Base-by-base conservation (phyloP, 2,113 vertebrate species). In the Alethe castanea region DNA sequence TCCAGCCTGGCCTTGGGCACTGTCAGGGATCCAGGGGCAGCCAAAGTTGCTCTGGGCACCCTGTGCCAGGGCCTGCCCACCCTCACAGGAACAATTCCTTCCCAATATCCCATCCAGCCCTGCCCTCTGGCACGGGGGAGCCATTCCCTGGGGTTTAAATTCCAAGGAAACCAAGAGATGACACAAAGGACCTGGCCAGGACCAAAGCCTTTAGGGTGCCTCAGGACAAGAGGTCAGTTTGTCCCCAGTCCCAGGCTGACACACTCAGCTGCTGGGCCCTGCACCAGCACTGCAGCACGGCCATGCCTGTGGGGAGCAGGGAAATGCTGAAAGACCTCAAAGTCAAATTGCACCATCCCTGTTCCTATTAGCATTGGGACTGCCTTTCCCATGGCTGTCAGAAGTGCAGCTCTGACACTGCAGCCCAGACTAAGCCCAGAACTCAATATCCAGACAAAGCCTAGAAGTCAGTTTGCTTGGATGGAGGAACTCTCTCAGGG, bases 281-380 rank as follows among this genome's bases (percentile, higher is more conserved):
- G 40, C 36, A 3, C 1, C 77, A 57, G 56, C 73, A 5, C 64
- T 2, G 28, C 59, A n/a, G 9, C 1, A 15, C 0, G 0, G 12
- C 45, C 14, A 0, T 3, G 31, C 31, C 53, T 22, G 42, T 0
- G 12, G 53, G 73, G 74, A 77, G 56, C 56, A 78, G 35, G 44
- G 62, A 36, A 77, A 54, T 11, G 36, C 50, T 81, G 36, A 7
- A 38, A 48, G 40, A n/a, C 33, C 29, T 29, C 29, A 38, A 57
- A 72, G 38, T 6, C 38, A 15, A 19, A 29, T 0, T 31, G 29
- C 38, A 59, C 8, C 10, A 15, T 28, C 36, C 40, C 40, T 50
- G 22, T 8, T 57, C 19, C 59, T 9, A 0, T 23, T 22, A 20
- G 38, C 15, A 2, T 2, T 0, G 2, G n/a, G 29, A 23, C 6